Conservation (phyloP, 2,888 invertebrate genomes). For the Anagyrus pseudococci region DNA sequence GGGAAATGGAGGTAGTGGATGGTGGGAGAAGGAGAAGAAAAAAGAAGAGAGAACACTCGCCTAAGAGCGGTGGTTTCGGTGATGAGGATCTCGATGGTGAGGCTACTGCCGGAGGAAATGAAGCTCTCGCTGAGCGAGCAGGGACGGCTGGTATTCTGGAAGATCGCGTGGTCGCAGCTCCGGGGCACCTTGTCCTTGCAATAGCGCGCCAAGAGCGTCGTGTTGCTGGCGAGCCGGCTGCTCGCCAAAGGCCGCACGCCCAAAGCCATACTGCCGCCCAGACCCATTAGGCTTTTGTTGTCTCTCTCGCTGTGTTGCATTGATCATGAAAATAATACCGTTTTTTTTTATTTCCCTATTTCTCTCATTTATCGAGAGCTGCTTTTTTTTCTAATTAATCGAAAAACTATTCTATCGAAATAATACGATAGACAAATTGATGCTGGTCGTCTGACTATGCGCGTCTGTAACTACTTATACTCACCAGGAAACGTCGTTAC, state of each 20-base stretch:
- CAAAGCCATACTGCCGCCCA: neutral
- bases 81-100: constrained; percentile 80
- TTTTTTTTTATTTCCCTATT: too few relatives aligned
- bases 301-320: constrained; percentile 23
- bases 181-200: constrained; percentile 83
- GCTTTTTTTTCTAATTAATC: too few relatives aligned
- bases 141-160: constrained; percentile 70
- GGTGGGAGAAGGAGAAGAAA: constrained; percentile 1
- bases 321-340: too few relatives aligned
- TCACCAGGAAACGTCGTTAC: constrained; percentile 84
- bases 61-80: constrained; percentile 85
- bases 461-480: constrained; percentile 44
- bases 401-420: too few relatives aligned
- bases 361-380: too few relatives aligned
- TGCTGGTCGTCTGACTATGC: neutral
- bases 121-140: constrained; percentile 84
- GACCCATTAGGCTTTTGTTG: neutral
- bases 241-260: constrained; percentile 6
- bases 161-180: constrained; percentile 82
- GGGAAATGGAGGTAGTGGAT: too few relatives aligned
- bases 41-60: constrained; percentile 63
- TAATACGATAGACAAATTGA: too few relatives aligned
- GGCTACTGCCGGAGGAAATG: constrained; percentile 79
- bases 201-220: constrained; percentile 80
- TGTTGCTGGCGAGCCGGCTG: constrained; percentile 69